These are phyloP conservation scores for Tamias sibiricus DNA, from an alignment of 2,113 vertebrate genomes.

Conservation along the genomic window DNA sequence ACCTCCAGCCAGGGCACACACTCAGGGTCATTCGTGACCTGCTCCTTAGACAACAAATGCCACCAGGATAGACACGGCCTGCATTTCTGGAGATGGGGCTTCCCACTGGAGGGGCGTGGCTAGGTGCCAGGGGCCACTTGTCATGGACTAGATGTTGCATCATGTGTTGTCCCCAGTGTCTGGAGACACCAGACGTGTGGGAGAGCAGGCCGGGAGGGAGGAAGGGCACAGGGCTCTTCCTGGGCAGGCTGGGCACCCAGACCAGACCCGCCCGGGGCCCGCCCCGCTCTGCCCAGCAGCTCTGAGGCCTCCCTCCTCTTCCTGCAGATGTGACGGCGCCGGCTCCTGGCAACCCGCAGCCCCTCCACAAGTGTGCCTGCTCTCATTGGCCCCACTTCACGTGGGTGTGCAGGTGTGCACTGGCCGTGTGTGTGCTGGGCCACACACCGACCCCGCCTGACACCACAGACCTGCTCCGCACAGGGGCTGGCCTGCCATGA, in stretches of 20 bases:
- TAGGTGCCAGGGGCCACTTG: accelerated
- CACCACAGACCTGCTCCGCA: accelerated
- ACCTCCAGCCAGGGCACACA: accelerated
- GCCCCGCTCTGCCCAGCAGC: accelerated
- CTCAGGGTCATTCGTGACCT: accelerated
- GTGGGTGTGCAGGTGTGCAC: accelerated
- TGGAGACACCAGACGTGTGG: accelerated
- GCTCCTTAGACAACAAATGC: neutral
- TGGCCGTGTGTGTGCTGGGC: accelerated
- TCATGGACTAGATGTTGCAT: accelerated
- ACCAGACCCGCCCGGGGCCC: accelerated
- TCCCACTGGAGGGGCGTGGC: accelerated
- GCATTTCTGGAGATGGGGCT: accelerated
- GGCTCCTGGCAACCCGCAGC: accelerated
- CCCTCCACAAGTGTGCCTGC: accelerated
- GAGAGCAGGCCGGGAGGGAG: accelerated
- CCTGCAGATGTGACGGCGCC: accelerated
- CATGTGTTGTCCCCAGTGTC: no score
- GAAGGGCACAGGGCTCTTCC: accelerated
- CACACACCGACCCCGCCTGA: accelerated
- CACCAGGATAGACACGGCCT: no score
- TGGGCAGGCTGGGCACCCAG: accelerated
- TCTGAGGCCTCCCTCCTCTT: accelerated
- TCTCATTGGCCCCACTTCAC: no score
- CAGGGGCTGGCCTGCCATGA: accelerated